Evolutionary conservation across 2,797 vertebrate genomes (phyloP).

Genomic region (Fringilla coelebs): DNA sequence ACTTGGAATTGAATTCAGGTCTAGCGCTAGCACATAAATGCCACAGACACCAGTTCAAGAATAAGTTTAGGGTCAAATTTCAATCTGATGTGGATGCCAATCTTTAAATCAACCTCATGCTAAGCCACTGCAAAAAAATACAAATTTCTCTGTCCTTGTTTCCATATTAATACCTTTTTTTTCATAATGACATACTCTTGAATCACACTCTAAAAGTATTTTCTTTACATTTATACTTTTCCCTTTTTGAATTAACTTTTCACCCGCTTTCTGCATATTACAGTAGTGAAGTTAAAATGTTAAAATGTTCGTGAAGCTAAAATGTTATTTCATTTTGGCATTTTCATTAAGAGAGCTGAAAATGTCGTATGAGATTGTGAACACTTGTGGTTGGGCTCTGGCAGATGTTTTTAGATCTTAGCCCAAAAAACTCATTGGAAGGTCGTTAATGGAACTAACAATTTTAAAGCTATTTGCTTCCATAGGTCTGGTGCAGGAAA

Average conservation of each 20-base stretch:
- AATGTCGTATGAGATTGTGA: background rate
- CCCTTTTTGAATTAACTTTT: background rate
- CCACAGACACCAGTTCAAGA: background rate
- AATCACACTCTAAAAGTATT: background rate
- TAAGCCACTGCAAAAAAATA: background rate
- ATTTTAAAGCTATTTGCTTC: background rate
- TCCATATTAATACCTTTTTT: background rate
- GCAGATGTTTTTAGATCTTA: background rate
- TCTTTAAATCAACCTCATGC: background rate
- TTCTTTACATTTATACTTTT: background rate
- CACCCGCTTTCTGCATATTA: background rate
- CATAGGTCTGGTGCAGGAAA: background rate
- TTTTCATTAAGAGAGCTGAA: background rate
- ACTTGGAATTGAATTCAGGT: background rate
- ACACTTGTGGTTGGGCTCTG: background rate
- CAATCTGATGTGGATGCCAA: background rate
- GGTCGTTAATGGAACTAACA: background rate
- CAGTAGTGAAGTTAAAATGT: background rate
- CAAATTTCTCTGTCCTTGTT: background rate
- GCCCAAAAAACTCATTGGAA: background rate
- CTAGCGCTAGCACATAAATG: background rate
- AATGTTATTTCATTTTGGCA: background rate
- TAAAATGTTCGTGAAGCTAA: background rate
- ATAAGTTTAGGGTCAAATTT: background rate
- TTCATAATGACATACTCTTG: background rate